Evolutionary conservation across 2,113 vertebrate genomes (phyloP), one percentile per base, ranked within the genome.

Genomic region (Ophiodon elongatus): DNA sequence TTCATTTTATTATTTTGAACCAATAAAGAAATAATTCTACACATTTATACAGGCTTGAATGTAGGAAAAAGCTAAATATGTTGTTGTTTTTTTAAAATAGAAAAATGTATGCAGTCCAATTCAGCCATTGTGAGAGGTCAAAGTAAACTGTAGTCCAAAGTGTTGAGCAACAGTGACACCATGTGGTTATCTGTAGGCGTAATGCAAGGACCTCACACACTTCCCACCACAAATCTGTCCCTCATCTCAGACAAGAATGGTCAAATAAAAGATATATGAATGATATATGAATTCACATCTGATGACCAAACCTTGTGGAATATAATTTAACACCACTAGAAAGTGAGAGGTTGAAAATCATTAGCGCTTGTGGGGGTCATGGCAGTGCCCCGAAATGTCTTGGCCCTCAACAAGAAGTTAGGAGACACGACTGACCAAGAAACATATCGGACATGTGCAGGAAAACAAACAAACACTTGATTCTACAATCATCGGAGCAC

Each of bases 151-250:
- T 25, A 41, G 66, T 50, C 4, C 15, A 41, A 37, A 54, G 37
- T 25, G 29, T 52, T 86, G 68, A 69, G 62, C 84, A 80, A 92
- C 79, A 92, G 63, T 41, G 92, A 89, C 92, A 88, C 75, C 74
- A 4, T 79, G 85, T 91, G 90, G 85, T 78, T 23, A 35, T 65
- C 69, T 27, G 2, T 41, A n/a, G 4, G 21, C 17, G 33, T 1
- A 52, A 19, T 84, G 41, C 70, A 4, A 56, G 21, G 17, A 68
- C 50, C 52, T 74, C 3, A 67, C 57, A 73, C 3, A 17, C 45
- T 2, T 27, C 4, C 7, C 4, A 64, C 11, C 11, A 11, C 23
- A 35, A 1, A 9, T 27, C 27, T 47, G 19, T 45, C n/a, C 10
- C 4, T 59, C 23, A 23, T 25, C 15, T 60, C 27, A 54, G 8